Evolutionary conservation across 2,113 vertebrate species (phyloP), one percentile per base, ranked within the genome.

Genomic region (Mirza zaza): DNA sequence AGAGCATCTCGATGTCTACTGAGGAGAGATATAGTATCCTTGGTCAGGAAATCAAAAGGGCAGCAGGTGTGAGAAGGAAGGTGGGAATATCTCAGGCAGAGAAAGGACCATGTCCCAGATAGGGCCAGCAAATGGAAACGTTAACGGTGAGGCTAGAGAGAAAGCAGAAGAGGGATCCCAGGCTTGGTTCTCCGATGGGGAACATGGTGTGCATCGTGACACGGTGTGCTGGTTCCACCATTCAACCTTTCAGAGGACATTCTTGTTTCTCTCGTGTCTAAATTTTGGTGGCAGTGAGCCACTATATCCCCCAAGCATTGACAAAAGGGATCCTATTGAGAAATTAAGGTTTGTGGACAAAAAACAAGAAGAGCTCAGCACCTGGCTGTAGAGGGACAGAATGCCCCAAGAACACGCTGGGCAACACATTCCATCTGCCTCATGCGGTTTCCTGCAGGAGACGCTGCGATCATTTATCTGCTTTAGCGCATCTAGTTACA

Each of bases 281-380:
- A 39, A 20, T 39, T 89, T 88, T n/a, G n/a, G 15, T 80, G 55
- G 36, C 39, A 73, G 11, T 85, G 21, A 92, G 34, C 73, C 65
- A 67, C 65, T 73, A 65, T 17, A 6, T 70, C 52, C 82, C 87
- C 75, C 3, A 63, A 14, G 5, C 5, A 36, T 20, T 76, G 67
- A 87, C 39, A 67, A 11, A 73, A 85, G 59, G 76, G 87, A 45
- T 67, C 36, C 25, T 94, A 70, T 82, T 87, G 81, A 95, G 32
- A 34, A 91, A 55, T n/a, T 81, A 45, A 76, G 42, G n/a, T 7
- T 63, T 68, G 76, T 52, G 63, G 63, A 70, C 32, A 70, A 63
- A 39, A 81, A 61, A 34, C 6, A 21, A 57, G 8, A 68, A 73
- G n/a, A 20, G n/a, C 34, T 61, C 52, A 20, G 6, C 4, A 9